Evolutionary conservation across 1,140 invertebrate genomes (phyloP), one percentile per base, ranked within the genome.

Genomic region (Drosophila lowei): DNA sequence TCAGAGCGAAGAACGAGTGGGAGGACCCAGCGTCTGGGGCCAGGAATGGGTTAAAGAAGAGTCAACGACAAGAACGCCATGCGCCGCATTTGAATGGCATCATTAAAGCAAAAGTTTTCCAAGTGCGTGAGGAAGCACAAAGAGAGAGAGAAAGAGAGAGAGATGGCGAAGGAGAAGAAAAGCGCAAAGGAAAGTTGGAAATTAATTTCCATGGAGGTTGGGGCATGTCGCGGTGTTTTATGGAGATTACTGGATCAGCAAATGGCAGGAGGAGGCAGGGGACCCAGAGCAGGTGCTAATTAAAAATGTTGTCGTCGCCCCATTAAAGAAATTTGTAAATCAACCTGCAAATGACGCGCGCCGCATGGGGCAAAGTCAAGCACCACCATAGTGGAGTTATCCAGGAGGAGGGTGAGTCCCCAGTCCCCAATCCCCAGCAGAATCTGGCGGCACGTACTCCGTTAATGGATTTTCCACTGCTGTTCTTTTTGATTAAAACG

Each of bases 251-350:
- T 16, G 44, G 64, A 68, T 68, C 66, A 48, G 42, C 50, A 68
- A 68, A 68, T 68, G 65, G 65, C 50, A 66, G 8, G 28, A 16
- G 54, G 16, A 15, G 0, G 13, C 7, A 8, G 23, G 16, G 11
- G 11, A 28, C 57, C 68, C 38, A 57, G 48, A 67, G 72, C 77
- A 86, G 77, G 81, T 88, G 78, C 83, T 88, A 88, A 88, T 88
- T 88, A 88, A 88, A 88, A 88, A 83, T 83, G 78, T 83, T 88
- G 83, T 88, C 59, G 83, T 72, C 72, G 78, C 62, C 78, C 71
- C 83, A 79, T 88, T 88, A 83, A 83, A 65, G 71, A 79, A 88
- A 86, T 86, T 86, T 86, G 77, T 86, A 74, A 80, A 88, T 86
- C 74, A 86, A 75, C 70, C 65, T 80, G 53, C 67, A 76, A 81